Conservation (phyloP, 2,888 invertebrate species). For the Lithophane semibrunnea region DNA sequence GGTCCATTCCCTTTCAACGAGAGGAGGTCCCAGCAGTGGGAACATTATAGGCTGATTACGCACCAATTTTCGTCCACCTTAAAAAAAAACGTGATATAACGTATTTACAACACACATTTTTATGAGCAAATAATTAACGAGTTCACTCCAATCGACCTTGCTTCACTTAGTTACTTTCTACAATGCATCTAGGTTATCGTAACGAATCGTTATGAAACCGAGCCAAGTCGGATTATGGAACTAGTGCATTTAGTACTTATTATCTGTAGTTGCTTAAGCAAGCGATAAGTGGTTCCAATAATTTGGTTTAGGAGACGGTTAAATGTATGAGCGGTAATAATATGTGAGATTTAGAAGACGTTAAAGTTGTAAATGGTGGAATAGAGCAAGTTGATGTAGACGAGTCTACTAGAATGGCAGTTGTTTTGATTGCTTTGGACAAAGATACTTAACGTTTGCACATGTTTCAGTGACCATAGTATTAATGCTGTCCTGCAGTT, state of each 20-base stretch:
- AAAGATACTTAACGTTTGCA: neutral
- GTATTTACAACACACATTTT: slow-evolving; percentile 26
- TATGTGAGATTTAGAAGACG: neutral
- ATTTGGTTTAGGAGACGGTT: slow-evolving; percentile 18
- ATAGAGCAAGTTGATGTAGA: neutral
- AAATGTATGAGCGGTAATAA: neutral
- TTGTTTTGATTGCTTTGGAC: neutral
- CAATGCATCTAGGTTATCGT: slow-evolving; percentile 74
- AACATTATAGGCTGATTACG: too few relatives aligned
- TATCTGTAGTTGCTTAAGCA: slow-evolving; percentile 62
- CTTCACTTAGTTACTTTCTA: slow-evolving; percentile 68
- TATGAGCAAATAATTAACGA: slow-evolving; percentile 56
- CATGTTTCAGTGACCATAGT: neutral
- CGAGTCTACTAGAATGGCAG: neutral
- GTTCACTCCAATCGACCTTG: slow-evolving; percentile 67
- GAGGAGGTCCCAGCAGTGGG: too few relatives aligned
- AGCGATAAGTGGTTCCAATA: slow-evolving; percentile 48
- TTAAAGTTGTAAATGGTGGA: neutral
- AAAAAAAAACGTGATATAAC: slow-evolving; percentile 4
- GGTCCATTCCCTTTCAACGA: too few relatives aligned
- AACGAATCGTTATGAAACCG: slow-evolving; percentile 66
- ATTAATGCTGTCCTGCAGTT: neutral
- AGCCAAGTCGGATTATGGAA: slow-evolving; percentile 58
- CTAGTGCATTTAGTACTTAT: slow-evolving; percentile 61
- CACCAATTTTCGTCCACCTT: neutral